These are phyloP conservation scores for Acleris sparsana DNA, from an alignment of 2,888 invertebrate species.

Conservation along the genomic window DNA sequence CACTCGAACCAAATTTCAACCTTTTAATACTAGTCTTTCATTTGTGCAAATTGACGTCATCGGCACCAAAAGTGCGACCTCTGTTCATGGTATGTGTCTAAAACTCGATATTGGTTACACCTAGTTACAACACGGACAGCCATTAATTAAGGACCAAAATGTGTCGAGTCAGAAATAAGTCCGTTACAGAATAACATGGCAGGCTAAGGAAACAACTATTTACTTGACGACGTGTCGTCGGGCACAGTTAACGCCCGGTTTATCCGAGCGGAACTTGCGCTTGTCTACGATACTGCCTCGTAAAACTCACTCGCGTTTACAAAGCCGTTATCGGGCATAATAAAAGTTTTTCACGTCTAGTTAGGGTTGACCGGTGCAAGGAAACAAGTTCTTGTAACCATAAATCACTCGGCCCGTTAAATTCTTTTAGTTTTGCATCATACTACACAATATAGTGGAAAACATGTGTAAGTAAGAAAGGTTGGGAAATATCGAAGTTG, in stretches of 20 bases:
- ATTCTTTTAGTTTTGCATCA: neutral
- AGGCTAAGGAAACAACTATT: constrained; percentile 19
- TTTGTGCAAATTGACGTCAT: no score
- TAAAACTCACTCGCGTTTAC: constrained; percentile 63
- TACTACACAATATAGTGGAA: no score
- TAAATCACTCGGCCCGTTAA: neutral
- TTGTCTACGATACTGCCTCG: constrained; percentile 57
- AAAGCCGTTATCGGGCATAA: constrained; percentile 58
- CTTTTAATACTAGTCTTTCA: no score
- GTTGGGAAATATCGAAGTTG: no score
- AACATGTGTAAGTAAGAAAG: no score
- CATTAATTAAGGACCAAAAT: no score
- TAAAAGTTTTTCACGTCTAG: constrained; percentile 51
- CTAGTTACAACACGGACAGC: no score
- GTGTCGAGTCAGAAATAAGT: neutral
- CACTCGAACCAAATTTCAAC: no score
- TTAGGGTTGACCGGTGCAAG: constrained; percentile 21
- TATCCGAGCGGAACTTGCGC: constrained; percentile 57
- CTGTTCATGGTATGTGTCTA: no score
- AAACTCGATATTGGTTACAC: no score
- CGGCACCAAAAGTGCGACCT: no score
- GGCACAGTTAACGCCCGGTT: constrained; percentile 42
- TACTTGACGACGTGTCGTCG: constrained; percentile 34
- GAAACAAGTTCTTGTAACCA: neutral
- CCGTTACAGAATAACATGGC: constrained; percentile 1